These are phyloP conservation scores for Haliclona indistincta DNA, from an alignment of 37 sponge, comb jelly and placozoan species.

Conservation along the genomic window DNA sequence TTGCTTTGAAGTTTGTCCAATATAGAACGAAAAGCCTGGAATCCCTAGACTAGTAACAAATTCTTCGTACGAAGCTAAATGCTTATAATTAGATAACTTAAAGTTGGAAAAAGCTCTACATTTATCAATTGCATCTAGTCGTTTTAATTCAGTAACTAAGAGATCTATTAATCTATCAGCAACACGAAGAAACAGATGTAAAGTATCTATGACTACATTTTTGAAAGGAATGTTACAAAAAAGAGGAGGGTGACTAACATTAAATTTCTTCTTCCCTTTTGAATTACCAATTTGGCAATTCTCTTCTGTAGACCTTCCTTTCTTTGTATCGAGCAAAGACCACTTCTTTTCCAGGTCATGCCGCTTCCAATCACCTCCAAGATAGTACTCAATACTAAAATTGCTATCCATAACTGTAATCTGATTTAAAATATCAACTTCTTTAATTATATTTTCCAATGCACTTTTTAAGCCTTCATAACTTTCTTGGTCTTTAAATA, in stretches of 20 bases:
- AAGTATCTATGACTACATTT: constrained; percentile 16
- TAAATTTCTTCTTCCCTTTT: neutral
- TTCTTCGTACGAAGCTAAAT: neutral
- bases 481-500: constrained; percentile 34
- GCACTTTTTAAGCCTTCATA: constrained; percentile 13
- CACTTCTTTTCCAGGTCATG: constrained; percentile 1
- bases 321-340: constrained; percentile 5
- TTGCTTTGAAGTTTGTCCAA: neutral
- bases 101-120: neutral
- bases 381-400: constrained; percentile 19
- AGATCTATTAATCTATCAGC: constrained; percentile 22
- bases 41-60: neutral
- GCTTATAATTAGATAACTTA: neutral
- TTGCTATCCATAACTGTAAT: neutral
- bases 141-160: neutral
- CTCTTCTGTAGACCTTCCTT: constrained; percentile 3
- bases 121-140: constrained; percentile 5
- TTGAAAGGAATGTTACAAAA: constrained; percentile 3
- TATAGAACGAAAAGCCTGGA: neutral
- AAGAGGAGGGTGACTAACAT: constrained; percentile 9
- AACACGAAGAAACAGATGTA: constrained; percentile 20
- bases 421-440: constrained; percentile 2
- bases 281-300: neutral
- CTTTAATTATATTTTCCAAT: constrained; percentile 13
- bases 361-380: constrained; percentile 37